These are phyloP conservation scores for Arrhamphus sclerolepis DNA, from an alignment of 2,797 vertebrate species.

Conservation along the genomic window DNA sequence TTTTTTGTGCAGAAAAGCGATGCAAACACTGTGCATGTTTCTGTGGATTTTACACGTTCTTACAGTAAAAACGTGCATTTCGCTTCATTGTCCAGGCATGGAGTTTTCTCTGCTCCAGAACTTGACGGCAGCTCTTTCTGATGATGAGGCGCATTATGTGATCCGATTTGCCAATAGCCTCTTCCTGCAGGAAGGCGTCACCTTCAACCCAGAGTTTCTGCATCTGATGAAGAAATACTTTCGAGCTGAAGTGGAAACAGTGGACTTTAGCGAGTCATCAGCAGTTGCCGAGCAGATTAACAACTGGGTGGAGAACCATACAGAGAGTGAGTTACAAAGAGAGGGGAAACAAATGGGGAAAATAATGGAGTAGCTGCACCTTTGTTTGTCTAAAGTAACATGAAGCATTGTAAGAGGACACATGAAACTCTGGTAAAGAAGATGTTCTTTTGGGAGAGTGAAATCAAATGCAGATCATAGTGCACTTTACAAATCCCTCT, in stretches of 20 bases:
- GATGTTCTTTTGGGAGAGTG: background rate
- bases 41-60: too few relatives aligned
- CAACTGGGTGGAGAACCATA: conserved; percentile 95
- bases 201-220: conserved; percentile 91
- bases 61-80: too few relatives aligned
- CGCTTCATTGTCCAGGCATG: conserved; percentile 77
- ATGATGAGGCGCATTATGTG: conserved; percentile 86
- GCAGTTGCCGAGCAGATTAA: conserved; percentile 92
- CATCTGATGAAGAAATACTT: conserved; percentile 93
- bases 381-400: background rate
- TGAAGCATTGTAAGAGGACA: too few relatives aligned
- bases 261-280: conserved; percentile 90
- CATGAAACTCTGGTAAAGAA: too few relatives aligned
- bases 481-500: background rate
- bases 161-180: conserved; percentile 92
- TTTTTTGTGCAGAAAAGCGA: too few relatives aligned
- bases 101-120: conserved; percentile 92
- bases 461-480: background rate
- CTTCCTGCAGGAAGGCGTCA: conserved; percentile 90
- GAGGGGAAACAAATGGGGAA: background rate
- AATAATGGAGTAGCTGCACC: background rate
- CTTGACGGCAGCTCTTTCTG: conserved; percentile 82
- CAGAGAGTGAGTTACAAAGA: conserved; percentile 86
- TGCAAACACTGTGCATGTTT: too few relatives aligned
- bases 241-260: conserved; percentile 86